These are phyloP conservation scores for Equus quagga DNA, from an alignment of 2,113 vertebrate species.

Conservation along the genomic window DNA sequence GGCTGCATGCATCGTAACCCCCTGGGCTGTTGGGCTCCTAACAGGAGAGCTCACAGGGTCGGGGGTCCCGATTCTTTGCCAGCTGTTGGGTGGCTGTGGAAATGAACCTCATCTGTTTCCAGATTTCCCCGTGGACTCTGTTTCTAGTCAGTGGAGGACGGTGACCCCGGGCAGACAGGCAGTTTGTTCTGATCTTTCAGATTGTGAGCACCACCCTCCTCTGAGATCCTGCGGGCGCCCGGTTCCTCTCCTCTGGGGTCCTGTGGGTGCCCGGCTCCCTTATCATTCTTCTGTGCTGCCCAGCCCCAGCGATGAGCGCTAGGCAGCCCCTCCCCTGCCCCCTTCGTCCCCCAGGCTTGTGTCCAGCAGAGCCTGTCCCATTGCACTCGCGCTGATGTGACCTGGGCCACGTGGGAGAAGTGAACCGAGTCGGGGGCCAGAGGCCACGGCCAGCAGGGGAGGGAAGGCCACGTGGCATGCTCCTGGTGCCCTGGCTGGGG, in stretches of 20 bases:
- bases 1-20: too few relatives aligned
- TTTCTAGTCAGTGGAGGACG: too few relatives aligned
- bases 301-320: rapidly evolving
- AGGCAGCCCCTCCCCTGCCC: too few relatives aligned
- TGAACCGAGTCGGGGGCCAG: not conserved
- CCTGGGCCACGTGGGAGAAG: too few relatives aligned
- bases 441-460: not conserved
- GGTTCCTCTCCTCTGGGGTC: too few relatives aligned
- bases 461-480: not conserved
- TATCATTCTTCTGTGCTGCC: not conserved
- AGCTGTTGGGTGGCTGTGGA: not conserved
- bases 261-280: not conserved
- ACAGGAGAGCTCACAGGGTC: not conserved
- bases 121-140: not conserved
- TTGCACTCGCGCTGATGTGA: not conserved
- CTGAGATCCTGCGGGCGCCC: not conserved
- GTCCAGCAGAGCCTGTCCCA: not conserved
- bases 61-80: not conserved
- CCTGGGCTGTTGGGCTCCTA: too few relatives aligned
- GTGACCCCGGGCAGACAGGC: rapidly evolving
- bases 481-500: not conserved
- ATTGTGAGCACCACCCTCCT: rapidly evolving
- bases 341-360: not conserved
- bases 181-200: not conserved
- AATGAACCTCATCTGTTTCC: not conserved